These are phyloP conservation scores for Philopotamus ludificatus DNA, from an alignment of 1,140 invertebrate genomes.

Conservation along the genomic window DNA sequence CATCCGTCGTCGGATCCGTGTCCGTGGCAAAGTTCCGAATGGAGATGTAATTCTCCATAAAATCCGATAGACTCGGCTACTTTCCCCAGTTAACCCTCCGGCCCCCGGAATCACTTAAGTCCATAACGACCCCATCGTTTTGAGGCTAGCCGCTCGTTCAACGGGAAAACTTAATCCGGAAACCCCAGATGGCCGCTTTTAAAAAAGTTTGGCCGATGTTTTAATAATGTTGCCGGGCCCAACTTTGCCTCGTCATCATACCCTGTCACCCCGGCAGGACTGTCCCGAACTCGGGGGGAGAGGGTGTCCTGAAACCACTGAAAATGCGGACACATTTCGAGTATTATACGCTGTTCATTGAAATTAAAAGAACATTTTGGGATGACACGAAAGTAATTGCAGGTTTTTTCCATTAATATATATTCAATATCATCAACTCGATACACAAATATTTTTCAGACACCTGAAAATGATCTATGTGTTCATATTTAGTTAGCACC, in stretches of 20 bases:
- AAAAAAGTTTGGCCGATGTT: constrained; percentile 18
- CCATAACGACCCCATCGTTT: constrained; percentile 11
- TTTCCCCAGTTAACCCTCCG: neutral
- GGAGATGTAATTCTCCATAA: neutral
- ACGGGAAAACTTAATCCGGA: constrained; percentile 16
- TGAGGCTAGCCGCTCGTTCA: constrained; percentile 3
- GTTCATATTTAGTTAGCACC: no score
- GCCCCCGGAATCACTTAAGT: neutral
- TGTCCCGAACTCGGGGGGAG: no score
- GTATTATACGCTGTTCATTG: no score
- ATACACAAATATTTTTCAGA: no score
- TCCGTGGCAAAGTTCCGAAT: neutral
- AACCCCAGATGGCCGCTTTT: constrained; percentile 23
- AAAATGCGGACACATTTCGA: no score
- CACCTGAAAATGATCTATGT: no score
- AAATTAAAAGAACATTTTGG: no score
- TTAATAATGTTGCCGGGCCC: constrained; percentile 12
- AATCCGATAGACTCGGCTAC: neutral
- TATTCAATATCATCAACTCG: no score
- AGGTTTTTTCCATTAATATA: no score
- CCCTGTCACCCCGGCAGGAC: constrained; percentile 3
- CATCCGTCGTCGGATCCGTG: no score
- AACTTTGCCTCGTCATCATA: neutral
- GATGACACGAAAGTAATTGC: no score
- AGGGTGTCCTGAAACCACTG: no score